A percentile compares a stretch with the other conserved stretches of the same genome.
These are phyloP conservation scores for Larimichthys polyactis DNA, from an alignment of 2,113 vertebrate species.

Conservation along the genomic window DNA sequence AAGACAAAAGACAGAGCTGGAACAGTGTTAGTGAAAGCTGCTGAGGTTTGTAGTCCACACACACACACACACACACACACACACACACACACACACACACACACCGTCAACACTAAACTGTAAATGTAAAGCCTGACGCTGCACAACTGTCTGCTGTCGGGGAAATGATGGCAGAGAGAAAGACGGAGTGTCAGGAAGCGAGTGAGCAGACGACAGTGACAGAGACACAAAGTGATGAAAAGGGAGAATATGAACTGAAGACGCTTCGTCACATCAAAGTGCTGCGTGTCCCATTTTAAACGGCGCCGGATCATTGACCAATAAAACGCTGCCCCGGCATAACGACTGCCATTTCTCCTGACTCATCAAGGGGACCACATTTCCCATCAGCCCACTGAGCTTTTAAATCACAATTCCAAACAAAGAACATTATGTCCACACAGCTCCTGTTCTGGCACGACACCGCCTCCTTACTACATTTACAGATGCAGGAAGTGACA, in stretches of 20 bases:
- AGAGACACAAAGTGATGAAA: constrained; percentile 12
- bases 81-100: neutral
- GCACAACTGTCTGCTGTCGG: constrained; percentile 63
- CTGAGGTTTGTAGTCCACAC: constrained; percentile 33
- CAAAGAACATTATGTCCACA: too few species aligned
- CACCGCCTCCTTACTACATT: neutral
- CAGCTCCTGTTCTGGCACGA: too few species aligned
- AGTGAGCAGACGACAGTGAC: neutral
- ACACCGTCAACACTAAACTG: neutral
- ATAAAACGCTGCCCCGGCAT: neutral
- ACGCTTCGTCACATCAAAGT: constrained; percentile 14
- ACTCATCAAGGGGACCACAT: constrained; percentile 32
- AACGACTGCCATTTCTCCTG: constrained; percentile 8
- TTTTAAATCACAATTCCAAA: too few species aligned
- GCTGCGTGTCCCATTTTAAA: constrained; percentile 19
- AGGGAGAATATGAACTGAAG: neutral
- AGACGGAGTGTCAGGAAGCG: constrained; percentile 18
- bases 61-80: constrained; percentile 36
- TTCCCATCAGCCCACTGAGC: constrained; percentile 2
- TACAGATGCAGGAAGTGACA: neutral
- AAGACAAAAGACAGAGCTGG: constrained; percentile 12
- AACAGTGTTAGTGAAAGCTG: constrained; percentile 34
- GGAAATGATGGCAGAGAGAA: constrained; percentile 8
- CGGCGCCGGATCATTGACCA: neutral
- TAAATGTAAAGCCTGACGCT: constrained; percentile 61